Evolutionary conservation across 2,888 invertebrate species (phyloP).

Genomic region (Nephrotoma appendiculata): DNA sequence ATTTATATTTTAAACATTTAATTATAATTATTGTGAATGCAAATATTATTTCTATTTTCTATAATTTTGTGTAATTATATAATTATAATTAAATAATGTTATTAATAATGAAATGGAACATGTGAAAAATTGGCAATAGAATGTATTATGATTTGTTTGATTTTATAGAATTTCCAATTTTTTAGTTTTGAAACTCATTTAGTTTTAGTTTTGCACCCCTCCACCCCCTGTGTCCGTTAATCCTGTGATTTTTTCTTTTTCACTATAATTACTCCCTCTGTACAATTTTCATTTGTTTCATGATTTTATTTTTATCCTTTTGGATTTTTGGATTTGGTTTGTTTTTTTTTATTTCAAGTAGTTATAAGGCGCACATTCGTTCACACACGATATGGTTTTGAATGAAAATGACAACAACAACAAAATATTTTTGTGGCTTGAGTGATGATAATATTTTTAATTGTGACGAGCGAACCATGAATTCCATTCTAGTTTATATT

Average conservation of each 20-base stretch:
- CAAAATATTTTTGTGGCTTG: not conserved
- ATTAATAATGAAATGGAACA: not conserved
- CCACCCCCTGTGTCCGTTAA: not conserved
- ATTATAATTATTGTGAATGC: not conserved
- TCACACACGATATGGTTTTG: not conserved
- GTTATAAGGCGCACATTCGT: not conserved
- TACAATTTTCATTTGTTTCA: not conserved
- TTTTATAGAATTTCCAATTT: slow-evolving; percentile 2
- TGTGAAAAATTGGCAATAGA: slow-evolving; percentile 18
- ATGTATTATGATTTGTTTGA: slow-evolving; percentile 9
- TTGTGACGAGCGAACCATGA: not conserved
- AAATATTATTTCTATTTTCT: not conserved
- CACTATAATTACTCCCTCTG: not conserved
- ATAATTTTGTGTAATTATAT: not conserved
- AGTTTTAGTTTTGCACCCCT: not conserved
- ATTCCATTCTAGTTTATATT: not conserved
- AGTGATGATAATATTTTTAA: not conserved
- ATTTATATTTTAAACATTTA: not conserved
- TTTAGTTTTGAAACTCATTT: not conserved
- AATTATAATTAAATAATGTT: not conserved
- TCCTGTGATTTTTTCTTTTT: not conserved
- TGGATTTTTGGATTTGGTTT: not conserved
- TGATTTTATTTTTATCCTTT: not conserved
- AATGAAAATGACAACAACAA: not conserved
- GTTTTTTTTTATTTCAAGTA: not conserved